Conservation (phyloP, 2,888 invertebrate genomes). For the Brachylomia viminalis region DNA sequence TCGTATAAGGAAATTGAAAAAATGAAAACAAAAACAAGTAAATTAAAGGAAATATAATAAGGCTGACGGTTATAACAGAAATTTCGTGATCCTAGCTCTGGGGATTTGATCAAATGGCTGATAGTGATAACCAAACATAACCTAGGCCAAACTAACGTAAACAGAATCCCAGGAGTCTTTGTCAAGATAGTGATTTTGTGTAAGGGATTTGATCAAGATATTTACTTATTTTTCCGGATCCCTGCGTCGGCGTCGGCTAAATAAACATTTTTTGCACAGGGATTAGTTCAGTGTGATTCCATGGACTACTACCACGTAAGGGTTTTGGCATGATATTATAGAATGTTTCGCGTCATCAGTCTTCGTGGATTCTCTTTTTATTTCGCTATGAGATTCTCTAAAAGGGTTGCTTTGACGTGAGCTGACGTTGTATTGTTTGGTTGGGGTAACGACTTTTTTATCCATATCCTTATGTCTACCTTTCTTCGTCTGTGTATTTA, state of each 20-base stretch:
- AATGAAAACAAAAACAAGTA: conserved; percentile 25
- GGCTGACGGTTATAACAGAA: conserved; percentile 40
- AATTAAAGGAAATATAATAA: conserved; percentile 48
- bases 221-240: conserved; percentile 61
- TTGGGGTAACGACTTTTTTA: conserved; percentile 22
- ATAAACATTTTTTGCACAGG: conserved; percentile 57
- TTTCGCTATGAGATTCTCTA: conserved; percentile 33
- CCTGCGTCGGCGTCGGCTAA: conserved; percentile 52
- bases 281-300: conserved; percentile 60
- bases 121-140: conserved; percentile 63
- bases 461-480: conserved; percentile 34
- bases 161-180: conserved; percentile 56
- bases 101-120: conserved; percentile 57
- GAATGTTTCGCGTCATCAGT: conserved; percentile 59
- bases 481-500: background rate
- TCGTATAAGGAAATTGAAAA: conserved; percentile 25
- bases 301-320: conserved; percentile 62
- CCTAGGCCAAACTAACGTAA: conserved; percentile 56
- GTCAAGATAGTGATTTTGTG: conserved; percentile 62
- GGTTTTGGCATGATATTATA: conserved; percentile 60
- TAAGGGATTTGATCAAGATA: conserved; percentile 65
- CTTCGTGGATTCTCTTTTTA: conserved; percentile 50
- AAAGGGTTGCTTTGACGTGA: conserved; percentile 44
- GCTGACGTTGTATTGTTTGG: conserved; percentile 36
- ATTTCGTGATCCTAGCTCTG: conserved; percentile 45